A percentile compares a stretch with the other conserved stretches of the same genome.
phyloP scores from a whole-genome alignment of 2,888 invertebrate genomes.

The Lumbricus terrestris region DNA sequence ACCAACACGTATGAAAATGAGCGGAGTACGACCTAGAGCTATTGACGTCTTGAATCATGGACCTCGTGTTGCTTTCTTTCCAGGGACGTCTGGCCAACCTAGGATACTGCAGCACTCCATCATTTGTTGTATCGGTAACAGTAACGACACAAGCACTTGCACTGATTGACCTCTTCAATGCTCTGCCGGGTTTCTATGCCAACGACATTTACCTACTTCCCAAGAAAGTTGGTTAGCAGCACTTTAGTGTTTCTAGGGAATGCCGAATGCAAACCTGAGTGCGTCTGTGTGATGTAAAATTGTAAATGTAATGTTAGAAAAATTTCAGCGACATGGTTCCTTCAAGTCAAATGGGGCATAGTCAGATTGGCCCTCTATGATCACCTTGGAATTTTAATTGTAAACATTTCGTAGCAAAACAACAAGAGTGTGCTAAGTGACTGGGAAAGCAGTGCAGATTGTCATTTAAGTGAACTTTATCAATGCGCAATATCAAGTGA shows the following conservation, averaged over 20 bases:
- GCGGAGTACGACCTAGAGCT: neutral
- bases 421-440: too few relatives aligned
- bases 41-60: too few relatives aligned
- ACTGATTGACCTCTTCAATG: slow-evolving; percentile 93
- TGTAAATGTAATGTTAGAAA: neutral
- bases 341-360: neutral
- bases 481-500: neutral
- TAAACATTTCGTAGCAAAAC: neutral
- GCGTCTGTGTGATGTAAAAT: neutral
- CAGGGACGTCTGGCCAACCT: slow-evolving; percentile 72
- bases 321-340: neutral
- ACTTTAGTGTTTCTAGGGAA: neutral
- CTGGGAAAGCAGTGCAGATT: too few relatives aligned
- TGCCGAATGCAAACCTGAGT: neutral
- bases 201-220: slow-evolving; percentile 94
- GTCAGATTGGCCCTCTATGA: too few relatives aligned
- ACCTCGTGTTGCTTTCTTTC: slow-evolving; percentile 67
- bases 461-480: neutral
- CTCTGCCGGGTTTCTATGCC: slow-evolving; percentile 89
- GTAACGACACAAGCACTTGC: slow-evolving; percentile 95
- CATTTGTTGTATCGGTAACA: slow-evolving; percentile 78
- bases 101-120: slow-evolving; percentile 86
- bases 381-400: neutral
- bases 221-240: slow-evolving; percentile 87
- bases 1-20: neutral